A percentile compares a stretch with the other conserved stretches of the same genome.
These are phyloP conservation scores for Gouania willdenowi DNA, from an alignment of 2,797 vertebrate genomes.

Conservation along the genomic window DNA sequence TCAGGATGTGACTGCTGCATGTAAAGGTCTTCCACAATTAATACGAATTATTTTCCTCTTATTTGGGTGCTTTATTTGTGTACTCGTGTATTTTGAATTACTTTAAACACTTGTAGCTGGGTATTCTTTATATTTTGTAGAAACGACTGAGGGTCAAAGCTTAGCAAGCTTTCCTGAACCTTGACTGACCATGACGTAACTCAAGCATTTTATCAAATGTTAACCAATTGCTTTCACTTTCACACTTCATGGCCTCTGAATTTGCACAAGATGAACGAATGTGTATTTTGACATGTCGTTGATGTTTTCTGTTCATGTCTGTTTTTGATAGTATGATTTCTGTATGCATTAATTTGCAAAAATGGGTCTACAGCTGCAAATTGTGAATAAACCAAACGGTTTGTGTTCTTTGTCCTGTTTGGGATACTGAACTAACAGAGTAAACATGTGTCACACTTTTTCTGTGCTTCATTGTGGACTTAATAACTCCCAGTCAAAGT, in stretches of 20 bases:
- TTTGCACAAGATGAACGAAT: constrained; percentile 41
- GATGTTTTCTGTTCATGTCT: constrained; percentile 27
- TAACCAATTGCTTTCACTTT: neutral
- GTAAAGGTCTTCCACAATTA: no score
- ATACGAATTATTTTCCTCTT: no score
- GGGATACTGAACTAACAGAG: constrained; percentile 2
- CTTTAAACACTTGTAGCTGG: no score
- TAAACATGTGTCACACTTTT: constrained; percentile 12
- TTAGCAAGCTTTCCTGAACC: no score
- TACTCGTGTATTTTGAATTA: no score
- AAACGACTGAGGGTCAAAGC: no score
- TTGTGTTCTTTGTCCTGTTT: constrained; percentile 14
- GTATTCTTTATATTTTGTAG: no score
- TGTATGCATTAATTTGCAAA: constrained; percentile 21
- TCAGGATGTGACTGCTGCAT: no score
- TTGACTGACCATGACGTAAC: no score
- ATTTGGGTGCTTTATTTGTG: no score
- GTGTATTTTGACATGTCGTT: constrained; percentile 21
- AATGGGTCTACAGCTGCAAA: constrained; percentile 19
- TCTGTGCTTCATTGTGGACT: neutral
- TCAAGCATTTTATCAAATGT: neutral
- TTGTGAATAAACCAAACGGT: constrained; percentile 43
- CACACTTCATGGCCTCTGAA: constrained; percentile 21
- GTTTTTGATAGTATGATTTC: constrained; percentile 34
- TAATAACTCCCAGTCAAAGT: no score